Base-by-base conservation (phyloP, 1,140 invertebrate species). In the Danaus melanippus region DNA sequence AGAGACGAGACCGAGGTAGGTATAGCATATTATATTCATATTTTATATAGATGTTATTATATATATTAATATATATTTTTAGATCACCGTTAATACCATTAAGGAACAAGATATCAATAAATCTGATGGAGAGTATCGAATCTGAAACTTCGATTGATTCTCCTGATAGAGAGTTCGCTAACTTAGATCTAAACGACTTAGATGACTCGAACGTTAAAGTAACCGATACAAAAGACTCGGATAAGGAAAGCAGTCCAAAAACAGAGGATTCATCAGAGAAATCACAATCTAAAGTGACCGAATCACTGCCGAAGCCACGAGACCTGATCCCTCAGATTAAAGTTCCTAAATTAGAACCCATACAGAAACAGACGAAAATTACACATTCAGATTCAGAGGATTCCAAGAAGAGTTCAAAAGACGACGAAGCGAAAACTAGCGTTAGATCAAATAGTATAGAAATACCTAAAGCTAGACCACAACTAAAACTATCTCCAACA, bases 41-140 rank as follows among this genome's bases (percentile, higher is more conserved):
- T 46, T 5, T 46, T 11, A 15, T n/a, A 15, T 11, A 12, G 8
- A 9, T 12, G 8, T 46, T 46, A 12, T 15, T 46, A 12, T 12
- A 43, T 56, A 8, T n/a, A 15, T 15, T 3, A 15, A 15, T 15
- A 15, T 15, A 46, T 52, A 39, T 58, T 69, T 66, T 21, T 62
- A 88, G 86, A 48, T 83, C 84, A n/a, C 82, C 84, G 62, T 76
- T 87, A 67, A 82, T 84, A 60, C 74, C 78, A 32, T 69, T 75
- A 46, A 85, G 81, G 58, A 87, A 68, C 56, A 87, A 87, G 77
- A 83, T 88, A 56, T 88, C 87, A 6, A 88, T 88, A n/a, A 88
- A 88, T 50, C 66, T 88, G 39, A 88, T 87, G 86, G 84, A 88
- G 55, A 87, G 84, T 51, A 86, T 88, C 11, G 86, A 87, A 67